Base-by-base conservation (phyloP, 2,797 vertebrate species). In the Scolopax bukidnonensis region DNA sequence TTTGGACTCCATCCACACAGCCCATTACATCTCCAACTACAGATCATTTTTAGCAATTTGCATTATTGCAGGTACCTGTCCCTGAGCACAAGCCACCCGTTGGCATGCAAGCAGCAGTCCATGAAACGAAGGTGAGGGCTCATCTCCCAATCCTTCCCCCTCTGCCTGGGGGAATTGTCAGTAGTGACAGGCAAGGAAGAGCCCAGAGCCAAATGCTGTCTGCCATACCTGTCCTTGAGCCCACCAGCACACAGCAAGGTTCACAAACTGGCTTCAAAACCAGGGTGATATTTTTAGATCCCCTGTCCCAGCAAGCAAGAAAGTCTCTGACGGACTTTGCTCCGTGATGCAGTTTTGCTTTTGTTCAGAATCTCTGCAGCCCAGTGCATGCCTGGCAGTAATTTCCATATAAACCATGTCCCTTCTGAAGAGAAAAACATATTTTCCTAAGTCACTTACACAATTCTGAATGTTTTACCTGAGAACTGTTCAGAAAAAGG, bases 1-100 rank as follows among this genome's bases (percentile, higher is more conserved):
- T 86, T 92, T 96, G 96, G 84, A 93, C 61, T 87, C 54, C 14
- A 8, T 94, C 95, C 96, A 95, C 10, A 15, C 2, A 86, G 68
- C 36, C 84, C 94, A 96, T 89, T 95, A 87, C 6, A 57, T 71
- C 57, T 80, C 78, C 82, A 85, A 51, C 73, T 75, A 69, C 53
- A 88, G 69, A 77, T 90, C 83, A 59, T 90, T 85, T 91, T 91
- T 33, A 68, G 45, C 50, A 86, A 47, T 69, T 80, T 86, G 40
- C 12, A 2, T 38, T 54, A 21, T 77, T 65, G 30, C 68, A 86
- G 75, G 56, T 91, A 85, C 27, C 64, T 27, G 23, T 78, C 76
- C 50, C 90, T 77, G 45, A 89, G 68, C 61, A 68, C 81, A 71
- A 87, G 21, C 12, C 61, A 15, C 64, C 65, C 21, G 2, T 40